Conservation (phyloP, 2,113 vertebrate genomes). For the Rhinichthys klamathensis region DNA sequence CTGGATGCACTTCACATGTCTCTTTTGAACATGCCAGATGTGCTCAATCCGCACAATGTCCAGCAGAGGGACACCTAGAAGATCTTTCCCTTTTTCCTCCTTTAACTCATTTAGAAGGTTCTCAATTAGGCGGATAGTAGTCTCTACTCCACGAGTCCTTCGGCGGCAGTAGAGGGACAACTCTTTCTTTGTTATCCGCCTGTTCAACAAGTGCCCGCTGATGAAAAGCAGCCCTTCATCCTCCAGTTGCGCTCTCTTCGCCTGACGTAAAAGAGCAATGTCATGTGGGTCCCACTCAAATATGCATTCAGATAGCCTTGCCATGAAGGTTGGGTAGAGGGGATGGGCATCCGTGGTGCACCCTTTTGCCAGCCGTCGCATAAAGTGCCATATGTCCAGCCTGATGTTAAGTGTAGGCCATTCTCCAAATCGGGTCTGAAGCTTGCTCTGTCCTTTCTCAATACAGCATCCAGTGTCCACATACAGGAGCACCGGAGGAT, state of each 20-base stretch:
- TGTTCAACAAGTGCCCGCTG: too few species aligned
- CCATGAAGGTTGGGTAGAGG: not conserved
- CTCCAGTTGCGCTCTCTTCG: not conserved
- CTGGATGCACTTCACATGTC: not conserved
- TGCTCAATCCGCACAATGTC: not conserved
- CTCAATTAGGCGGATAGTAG: not conserved
- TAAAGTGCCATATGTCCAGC: not conserved
- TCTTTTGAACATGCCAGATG: not conserved
- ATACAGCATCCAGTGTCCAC: constrained; percentile 27
- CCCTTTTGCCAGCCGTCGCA: not conserved
- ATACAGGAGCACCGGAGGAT: constrained; percentile 26
- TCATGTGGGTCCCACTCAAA: not conserved
- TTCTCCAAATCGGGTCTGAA: constrained; percentile 22
- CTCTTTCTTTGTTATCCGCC: too few species aligned
- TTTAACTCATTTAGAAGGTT: not conserved
- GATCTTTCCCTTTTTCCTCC: not conserved
- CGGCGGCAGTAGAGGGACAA: too few species aligned
- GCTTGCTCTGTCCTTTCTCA: constrained; percentile 4
- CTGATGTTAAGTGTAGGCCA: constrained; percentile 21
- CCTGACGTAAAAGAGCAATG: not conserved
- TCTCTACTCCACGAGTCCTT: not conserved
- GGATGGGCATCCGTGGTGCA: not conserved
- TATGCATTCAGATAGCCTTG: not conserved
- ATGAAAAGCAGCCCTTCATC: not conserved
- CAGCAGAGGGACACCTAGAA: not conserved